A percentile compares a stretch with the other conserved stretches of the same genome.
phyloP scores from a whole-genome alignment of 2,888 invertebrate genomes.

The Eutolmus rufibarbis region DNA sequence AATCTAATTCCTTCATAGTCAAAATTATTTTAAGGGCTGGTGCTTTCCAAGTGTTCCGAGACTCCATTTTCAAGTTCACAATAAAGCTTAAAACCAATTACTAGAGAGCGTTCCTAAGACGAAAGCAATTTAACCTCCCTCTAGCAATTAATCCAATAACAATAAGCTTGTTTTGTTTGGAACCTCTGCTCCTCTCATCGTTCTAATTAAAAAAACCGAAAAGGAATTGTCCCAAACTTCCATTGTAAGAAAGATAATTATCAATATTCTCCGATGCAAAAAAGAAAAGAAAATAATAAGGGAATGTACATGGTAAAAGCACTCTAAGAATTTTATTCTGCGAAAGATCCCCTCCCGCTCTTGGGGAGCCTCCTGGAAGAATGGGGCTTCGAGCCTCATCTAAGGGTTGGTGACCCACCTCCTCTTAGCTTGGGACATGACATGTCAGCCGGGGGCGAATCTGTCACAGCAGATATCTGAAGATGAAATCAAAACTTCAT shows the following conservation, averaged over 20 bases:
- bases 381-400: not conserved
- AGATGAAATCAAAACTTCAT: conserved; percentile 10
- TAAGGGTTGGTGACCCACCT: not conserved
- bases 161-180: not conserved
- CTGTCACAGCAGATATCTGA: conserved; percentile 5
- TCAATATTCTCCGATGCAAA: not conserved
- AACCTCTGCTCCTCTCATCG: not conserved
- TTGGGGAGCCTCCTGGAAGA: not conserved
- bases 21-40: not conserved
- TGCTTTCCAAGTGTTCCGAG: not conserved
- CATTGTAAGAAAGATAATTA: not conserved
- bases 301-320: not conserved
- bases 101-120: not conserved
- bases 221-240: not conserved
- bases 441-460: not conserved
- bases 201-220: not conserved
- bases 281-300: not conserved
- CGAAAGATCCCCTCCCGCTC: not conserved
- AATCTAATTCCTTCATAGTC: not conserved
- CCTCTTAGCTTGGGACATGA: not conserved
- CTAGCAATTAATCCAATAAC: not conserved
- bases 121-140: not conserved
- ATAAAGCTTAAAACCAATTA: not conserved
- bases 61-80: not conserved
- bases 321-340: not conserved